phyloP scores from a whole-genome alignment of 2,113 vertebrate species.

The Dicerorhinus sumatrensis region DNA sequence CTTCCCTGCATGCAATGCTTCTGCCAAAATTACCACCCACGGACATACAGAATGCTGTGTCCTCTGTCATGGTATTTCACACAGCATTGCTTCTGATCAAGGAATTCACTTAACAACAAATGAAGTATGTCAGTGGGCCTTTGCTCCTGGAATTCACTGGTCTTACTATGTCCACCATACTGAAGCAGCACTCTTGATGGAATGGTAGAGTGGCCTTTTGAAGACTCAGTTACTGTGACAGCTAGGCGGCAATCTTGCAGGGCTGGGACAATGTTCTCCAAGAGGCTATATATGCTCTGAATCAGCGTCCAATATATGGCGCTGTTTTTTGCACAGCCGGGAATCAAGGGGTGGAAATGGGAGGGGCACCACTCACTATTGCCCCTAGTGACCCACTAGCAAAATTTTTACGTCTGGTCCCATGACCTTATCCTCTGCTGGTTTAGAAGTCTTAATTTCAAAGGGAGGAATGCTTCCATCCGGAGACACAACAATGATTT shows the following conservation, averaged over 20 bases:
- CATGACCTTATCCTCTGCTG: background rate
- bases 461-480: background rate
- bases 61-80: background rate
- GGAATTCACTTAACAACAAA: background rate
- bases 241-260: background rate
- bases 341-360: background rate
- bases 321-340: background rate
- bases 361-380: background rate
- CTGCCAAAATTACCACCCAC: background rate
- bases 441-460: background rate
- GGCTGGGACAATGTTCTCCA: background rate
- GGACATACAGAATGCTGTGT: background rate
- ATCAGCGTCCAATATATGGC: background rate
- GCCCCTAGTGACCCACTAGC: background rate
- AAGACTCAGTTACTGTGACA: background rate
- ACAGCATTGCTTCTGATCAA: background rate
- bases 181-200: background rate
- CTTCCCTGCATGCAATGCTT: background rate
- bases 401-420: background rate
- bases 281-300: background rate
- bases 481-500: background rate
- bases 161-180: background rate
- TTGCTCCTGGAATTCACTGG: background rate
- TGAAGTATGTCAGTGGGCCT: background rate
- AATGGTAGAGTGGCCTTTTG: background rate